Evolutionary conservation across 1,140 invertebrate species (phyloP), one percentile per base, ranked within the genome.

Genomic region (Drosophila parvula): DNA sequence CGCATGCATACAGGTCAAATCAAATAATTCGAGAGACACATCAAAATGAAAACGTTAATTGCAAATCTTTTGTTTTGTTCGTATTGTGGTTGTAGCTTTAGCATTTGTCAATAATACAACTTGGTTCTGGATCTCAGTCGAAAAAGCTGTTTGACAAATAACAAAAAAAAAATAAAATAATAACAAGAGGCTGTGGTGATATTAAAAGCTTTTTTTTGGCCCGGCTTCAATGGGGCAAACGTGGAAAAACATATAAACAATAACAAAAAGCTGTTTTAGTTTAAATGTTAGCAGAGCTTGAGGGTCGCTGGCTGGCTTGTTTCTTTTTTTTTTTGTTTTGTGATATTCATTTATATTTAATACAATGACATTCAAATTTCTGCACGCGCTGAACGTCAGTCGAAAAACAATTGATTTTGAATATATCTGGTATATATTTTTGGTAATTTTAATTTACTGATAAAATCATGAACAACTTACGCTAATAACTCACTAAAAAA

Each of bases 251-350:
- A 78, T 56, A 67, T 18, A 79, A 53, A 75, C 74, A 76, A 81
- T 62, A 81, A 69, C 73, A 74, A 78, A 76, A 85, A 64, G 81
- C 81, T 68, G 75, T 50, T 70, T 71, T 36, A 59, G 65, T 71
- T 70, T 50, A 71, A 70, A 59, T 71, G 69, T 59, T 65, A 65
- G 10, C 27, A 6, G 44, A 56, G 45, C 18, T 50, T 62, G 79
- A 77, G 77, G 81, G 74, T 83, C 81, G 64, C 65, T 74, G 28
- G 43, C 41, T 59, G 61, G 22, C 36, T 38, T 41, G 38, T 44
- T 60, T 47, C 40, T 65, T 34, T n/a, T n/a, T n/a, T n/a, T n/a
- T n/a, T n/a, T n/a, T n/a, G n/a, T n/a, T 44, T 62, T 41, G 30
- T 22, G 40, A 43, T 38, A 41, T 28, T 22, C 16, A 53, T 53